Conservation (phyloP, 2,888 invertebrate genomes). For the Nephrotoma flavescens region DNA sequence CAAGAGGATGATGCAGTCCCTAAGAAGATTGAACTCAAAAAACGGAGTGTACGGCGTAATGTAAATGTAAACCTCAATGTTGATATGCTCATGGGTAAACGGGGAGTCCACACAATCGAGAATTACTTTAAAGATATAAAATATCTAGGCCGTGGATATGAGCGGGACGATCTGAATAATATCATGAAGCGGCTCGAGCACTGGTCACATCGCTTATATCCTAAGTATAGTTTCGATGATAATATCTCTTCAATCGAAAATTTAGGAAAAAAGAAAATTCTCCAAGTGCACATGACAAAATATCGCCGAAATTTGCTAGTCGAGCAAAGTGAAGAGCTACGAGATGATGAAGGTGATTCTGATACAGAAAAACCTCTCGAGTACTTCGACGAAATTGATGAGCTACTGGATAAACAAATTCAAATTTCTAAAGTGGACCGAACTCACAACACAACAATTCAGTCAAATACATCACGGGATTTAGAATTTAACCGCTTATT, state of each 20-base stretch:
- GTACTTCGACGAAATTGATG: conserved; percentile 47
- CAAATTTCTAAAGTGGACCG: conserved; percentile 34
- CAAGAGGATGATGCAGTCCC: conserved; percentile 27
- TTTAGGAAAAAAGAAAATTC: conserved; percentile 64
- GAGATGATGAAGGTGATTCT: conserved; percentile 13
- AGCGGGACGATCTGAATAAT: conserved; percentile 64
- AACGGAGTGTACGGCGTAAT: conserved; percentile 43
- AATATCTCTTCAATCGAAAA: conserved; percentile 64
- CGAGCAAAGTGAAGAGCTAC: conserved; percentile 32
- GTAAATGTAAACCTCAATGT: conserved; percentile 53
- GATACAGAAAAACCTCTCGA: conserved; percentile 24
- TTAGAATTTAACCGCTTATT: conserved; percentile 14
- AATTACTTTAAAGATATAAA: conserved; percentile 67
- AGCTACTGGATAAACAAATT: conserved; percentile 46
- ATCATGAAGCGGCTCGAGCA: conserved; percentile 75
- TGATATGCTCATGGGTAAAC: conserved; percentile 51
- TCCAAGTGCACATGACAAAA: conserved; percentile 56
- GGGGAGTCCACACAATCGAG: conserved; percentile 69
- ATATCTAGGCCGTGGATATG: conserved; percentile 64
- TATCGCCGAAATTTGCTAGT: conserved; percentile 41
- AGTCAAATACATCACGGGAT: conserved; percentile 9
- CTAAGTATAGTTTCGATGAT: conserved; percentile 78
- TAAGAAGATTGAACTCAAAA: conserved; percentile 34
- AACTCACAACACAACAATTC: conserved; percentile 3
- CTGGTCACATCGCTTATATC: conserved; percentile 87